Evolutionary conservation across 53 echinoderm and acorn worm species (phyloP), one percentile per base, ranked within the genome.

Genomic region (Echinarachnius parma): DNA sequence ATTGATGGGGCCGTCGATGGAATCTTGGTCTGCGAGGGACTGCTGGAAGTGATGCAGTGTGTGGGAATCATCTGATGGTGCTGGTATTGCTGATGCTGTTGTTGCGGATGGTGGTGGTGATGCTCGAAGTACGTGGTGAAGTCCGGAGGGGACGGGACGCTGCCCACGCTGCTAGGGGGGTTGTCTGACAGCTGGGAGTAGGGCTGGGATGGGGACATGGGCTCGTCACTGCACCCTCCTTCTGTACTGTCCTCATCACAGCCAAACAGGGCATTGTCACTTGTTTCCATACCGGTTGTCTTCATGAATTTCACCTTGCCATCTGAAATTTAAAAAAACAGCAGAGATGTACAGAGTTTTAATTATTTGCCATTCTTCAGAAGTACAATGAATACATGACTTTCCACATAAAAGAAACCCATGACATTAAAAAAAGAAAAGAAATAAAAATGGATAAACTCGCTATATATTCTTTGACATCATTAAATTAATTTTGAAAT

Each of bases 251-350:
- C 88, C n/a, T 98, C 98, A 57, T 92, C 87, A 69, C 86, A 83
- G 57, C 68, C 59, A 26, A 67, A 76, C 5, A 62, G 53, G 23
- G 80, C 72, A 0, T 46, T n/a, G 48, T 93, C 86, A 46, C 46
- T 62, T 28, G 78, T 68, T 30, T 88, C 82, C 39, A 82, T 59
- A 27, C 80, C 86, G 59, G 77, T 84, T 20, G 98, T 92, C 78
- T 98, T 98, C 48, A 88, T 54, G 49, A 98, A 98, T 54, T 80
- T 82, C 55, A 98, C 88, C 54, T 74, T 71, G 45, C 98, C 98
- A 86, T 91, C 98, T 98, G 86, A 16, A 61, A 19, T 25, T 9
- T 9, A 49, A 49, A 19, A 15, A 19, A 9, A 77, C 31, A 86
- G 26, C 3, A 11, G 31, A 58, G 32, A 59, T n/a, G 9, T 22